These are phyloP conservation scores for Sminthopsis crassicaudata DNA, from an alignment of 2,113 vertebrate genomes.

Conservation along the genomic window DNA sequence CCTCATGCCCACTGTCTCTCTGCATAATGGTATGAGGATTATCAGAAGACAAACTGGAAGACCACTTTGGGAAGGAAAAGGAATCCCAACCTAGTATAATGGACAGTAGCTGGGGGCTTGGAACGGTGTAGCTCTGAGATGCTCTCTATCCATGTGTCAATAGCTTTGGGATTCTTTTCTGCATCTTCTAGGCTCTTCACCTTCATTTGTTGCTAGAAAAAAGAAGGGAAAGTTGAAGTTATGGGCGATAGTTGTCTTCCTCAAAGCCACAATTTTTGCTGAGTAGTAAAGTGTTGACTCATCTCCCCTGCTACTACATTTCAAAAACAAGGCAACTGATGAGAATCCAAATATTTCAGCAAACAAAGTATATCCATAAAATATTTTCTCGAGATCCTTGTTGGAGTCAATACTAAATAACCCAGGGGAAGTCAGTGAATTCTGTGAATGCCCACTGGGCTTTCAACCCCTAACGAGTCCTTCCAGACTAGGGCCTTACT, in stretches of 20 bases:
- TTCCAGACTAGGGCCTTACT: conserved; percentile 76
- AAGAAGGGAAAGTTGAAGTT: conserved; percentile 21
- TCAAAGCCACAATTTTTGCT: not conserved
- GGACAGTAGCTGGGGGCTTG: conserved; percentile 87
- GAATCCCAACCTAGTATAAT: conserved; percentile 87
- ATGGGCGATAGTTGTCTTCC: not conserved
- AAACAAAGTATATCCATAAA: not conserved
- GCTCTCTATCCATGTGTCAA: conserved; percentile 91
- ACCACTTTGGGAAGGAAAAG: rapidly evolving
- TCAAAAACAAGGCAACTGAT: not conserved
- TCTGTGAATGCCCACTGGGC: not conserved
- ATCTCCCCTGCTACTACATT: not conserved
- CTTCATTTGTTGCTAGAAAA: conserved; percentile 88
- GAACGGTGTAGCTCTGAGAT: conserved; percentile 91
- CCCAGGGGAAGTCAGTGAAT: not conserved
- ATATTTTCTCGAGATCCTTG: not conserved
- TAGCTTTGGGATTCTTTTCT: conserved; percentile 90
- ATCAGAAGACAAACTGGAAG: not conserved
- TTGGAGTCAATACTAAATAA: conserved; percentile 3
- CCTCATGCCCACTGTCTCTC: not conserved
- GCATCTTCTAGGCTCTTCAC: conserved; percentile 92
- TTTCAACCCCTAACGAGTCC: not conserved
- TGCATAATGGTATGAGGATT: not conserved
- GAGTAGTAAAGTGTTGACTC: not conserved
- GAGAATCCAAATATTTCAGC: not conserved